Evolutionary conservation across 1,140 invertebrate genomes (phyloP).

Genomic region (Forficula auricularia): DNA sequence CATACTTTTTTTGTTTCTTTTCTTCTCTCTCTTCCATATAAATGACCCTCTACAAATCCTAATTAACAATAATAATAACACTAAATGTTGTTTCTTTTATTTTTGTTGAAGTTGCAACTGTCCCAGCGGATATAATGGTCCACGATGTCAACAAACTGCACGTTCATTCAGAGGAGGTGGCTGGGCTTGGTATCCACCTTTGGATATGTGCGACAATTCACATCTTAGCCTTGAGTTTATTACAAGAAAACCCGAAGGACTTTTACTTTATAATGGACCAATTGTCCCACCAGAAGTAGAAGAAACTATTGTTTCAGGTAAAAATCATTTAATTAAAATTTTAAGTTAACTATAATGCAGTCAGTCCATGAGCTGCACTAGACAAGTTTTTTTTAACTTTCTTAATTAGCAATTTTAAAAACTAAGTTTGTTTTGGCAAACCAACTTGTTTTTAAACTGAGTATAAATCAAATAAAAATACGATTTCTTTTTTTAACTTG

Average conservation of each 20-base stretch:
- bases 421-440: no score
- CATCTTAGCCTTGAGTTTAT: constrained; percentile 90
- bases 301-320: constrained; percentile 66
- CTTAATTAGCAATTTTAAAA: background rate
- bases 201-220: constrained; percentile 90
- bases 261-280: constrained; percentile 92
- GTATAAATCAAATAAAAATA: no score
- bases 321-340: constrained; percentile 9
- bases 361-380: no score
- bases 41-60: no score
- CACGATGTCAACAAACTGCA: constrained; percentile 87
- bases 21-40: no score
- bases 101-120: constrained; percentile 54
- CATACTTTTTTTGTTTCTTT: no score
- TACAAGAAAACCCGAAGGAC: constrained; percentile 71
- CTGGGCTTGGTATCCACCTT: constrained; percentile 88
- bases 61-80: background rate
- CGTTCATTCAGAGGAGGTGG: constrained; percentile 81
- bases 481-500: background rate
- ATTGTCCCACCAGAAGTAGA: constrained; percentile 78
- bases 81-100: background rate
- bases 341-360: no score
- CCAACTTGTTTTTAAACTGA: no score
- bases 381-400: no score
- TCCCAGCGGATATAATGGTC: constrained; percentile 77